Percentiles rank a stretch among this genome's conserved stretches.
These are phyloP conservation scores for Aromia moschata DNA, from an alignment of 2,888 invertebrate species.

Conservation along the genomic window DNA sequence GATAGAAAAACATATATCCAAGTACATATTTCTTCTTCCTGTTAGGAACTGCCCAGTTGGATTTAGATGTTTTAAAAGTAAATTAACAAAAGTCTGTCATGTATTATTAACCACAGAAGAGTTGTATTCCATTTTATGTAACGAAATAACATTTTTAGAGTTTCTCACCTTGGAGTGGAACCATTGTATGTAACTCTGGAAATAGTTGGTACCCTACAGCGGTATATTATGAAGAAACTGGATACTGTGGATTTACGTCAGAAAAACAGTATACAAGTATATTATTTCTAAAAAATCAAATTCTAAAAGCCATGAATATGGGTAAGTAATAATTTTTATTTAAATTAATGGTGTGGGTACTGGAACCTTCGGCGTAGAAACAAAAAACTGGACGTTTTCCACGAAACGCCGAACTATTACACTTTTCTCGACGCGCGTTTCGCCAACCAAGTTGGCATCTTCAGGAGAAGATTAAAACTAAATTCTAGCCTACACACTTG, in stretches of 20 bases:
- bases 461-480: no score
- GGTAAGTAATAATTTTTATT: conserved; percentile 59
- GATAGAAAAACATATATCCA: conserved; percentile 65
- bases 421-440: no score
- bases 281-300: conserved; percentile 65
- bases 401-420: no score
- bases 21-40: conserved; percentile 66
- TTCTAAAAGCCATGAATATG: conserved; percentile 65
- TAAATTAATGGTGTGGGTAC: no score
- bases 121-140: not conserved
- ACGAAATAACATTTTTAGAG: conserved; percentile 36
- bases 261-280: conserved; percentile 66
- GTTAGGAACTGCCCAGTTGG: conserved; percentile 65
- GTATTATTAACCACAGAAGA: conserved; percentile 34
- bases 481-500: no score
- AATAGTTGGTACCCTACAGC: conserved; percentile 79
- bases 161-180: conserved; percentile 69
- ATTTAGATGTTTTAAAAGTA: conserved; percentile 67
- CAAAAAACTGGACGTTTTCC: no score
- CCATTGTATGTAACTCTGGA: conserved; percentile 72
- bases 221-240: conserved; percentile 69
- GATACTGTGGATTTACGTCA: conserved; percentile 66
- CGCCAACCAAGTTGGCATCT: no score
- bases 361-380: no score
- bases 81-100: conserved; percentile 36